Evolutionary conservation across 2,888 invertebrate species (phyloP).

Genomic region (Stegana nigrithorax): DNA sequence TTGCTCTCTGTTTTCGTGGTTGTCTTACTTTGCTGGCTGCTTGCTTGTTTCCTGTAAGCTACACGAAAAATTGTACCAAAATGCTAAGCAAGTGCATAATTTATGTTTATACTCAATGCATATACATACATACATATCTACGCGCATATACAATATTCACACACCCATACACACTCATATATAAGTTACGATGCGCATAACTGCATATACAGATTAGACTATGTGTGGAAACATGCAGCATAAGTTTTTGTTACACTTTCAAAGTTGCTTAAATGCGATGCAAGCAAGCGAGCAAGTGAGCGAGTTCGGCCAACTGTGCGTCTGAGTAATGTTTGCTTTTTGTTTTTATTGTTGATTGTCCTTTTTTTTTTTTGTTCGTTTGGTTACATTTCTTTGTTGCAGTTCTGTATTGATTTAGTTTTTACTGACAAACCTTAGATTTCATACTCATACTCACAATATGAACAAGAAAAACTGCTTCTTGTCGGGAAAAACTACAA

Average conservation of each 20-base stretch:
- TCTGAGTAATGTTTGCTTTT: neutral
- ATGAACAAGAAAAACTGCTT: neutral
- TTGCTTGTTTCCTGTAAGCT: neutral
- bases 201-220: constrained; percentile 1
- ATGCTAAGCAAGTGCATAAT: constrained; percentile 16
- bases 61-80: constrained; percentile 11
- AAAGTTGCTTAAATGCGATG: neutral
- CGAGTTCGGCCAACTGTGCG: neutral
- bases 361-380: neutral
- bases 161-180: neutral
- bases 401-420: neutral
- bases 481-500: neutral
- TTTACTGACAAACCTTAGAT: neutral
- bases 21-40: neutral
- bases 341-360: neutral
- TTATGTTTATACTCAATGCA: constrained; percentile 12
- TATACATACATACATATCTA: neutral
- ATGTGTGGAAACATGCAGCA: constrained; percentile 9
- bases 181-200: neutral
- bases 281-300: neutral
- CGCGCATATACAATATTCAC: neutral
- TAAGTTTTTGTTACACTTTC: constrained; percentile 9
- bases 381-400: neutral
- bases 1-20: neutral
- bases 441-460: neutral